These are phyloP conservation scores for Eciton burchellii DNA, from an alignment of 1,140 invertebrate species.

Conservation along the genomic window DNA sequence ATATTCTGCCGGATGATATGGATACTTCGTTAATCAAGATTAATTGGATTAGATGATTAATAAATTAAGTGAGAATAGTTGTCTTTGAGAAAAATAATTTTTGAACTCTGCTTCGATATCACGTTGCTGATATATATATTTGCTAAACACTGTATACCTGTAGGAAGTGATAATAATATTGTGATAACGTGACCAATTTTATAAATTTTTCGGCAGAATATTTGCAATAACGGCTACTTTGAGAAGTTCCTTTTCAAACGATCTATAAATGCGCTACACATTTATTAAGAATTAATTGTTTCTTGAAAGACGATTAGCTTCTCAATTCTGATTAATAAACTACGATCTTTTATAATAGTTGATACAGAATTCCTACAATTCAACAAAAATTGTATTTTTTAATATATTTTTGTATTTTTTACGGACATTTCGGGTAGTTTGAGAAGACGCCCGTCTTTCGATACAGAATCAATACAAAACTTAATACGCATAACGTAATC, in stretches of 20 bases:
- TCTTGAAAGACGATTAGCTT: neutral
- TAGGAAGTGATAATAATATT: neutral
- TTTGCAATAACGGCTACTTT: slow-evolving; percentile 8
- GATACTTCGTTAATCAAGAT: neutral
- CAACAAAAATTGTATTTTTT: slow-evolving; percentile 8
- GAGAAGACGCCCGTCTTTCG: slow-evolving; percentile 14
- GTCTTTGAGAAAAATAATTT: slow-evolving; percentile 10
- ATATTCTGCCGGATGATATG: slow-evolving; percentile 20
- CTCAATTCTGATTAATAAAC: slow-evolving; percentile 4
- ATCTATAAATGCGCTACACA: slow-evolving; percentile 15
- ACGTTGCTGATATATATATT: neutral
- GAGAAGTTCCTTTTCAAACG: slow-evolving; percentile 21
- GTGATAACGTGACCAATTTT: neutral
- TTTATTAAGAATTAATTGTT: neutral
- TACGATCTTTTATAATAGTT: slow-evolving; percentile 5
- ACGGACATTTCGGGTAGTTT: slow-evolving; percentile 32
- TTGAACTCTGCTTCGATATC: neutral
- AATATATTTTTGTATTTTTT: slow-evolving; percentile 50
- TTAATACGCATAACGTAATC: slow-evolving; percentile 1
- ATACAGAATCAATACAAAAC: neutral
- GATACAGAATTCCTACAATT: slow-evolving; percentile 17
- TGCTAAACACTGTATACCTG: too few relatives aligned
- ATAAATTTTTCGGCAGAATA: slow-evolving; percentile 1
- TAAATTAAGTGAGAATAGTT: neutral
- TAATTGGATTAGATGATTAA: neutral